Evolutionary conservation across 1,140 invertebrate genomes (phyloP), one percentile per base, ranked within the genome.

Genomic region (Saccostrea echinata): DNA sequence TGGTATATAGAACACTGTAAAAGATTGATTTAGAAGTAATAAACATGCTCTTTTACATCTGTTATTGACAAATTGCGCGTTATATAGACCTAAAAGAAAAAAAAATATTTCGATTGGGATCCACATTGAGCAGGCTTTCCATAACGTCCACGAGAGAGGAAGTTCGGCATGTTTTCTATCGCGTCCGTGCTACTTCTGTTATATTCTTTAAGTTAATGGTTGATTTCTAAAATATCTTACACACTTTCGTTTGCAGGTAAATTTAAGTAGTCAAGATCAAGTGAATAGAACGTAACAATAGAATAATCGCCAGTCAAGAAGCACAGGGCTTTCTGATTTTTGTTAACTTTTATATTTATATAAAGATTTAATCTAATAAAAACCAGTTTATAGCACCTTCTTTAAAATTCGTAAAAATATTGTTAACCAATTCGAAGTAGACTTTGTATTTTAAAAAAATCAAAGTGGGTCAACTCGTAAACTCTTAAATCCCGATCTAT

Each of bases 1-100:
- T 0, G 27, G 27, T 13, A 71, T 11, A 4, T 11, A 71, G 27
- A 76, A 30, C 33, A 27, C 3, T 76, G 27, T 76, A 27, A 11
- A 64, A n/a, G 9, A 76, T 76, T 76, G 68, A 76, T 76, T 76
- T 76, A 24, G 24, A 24, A 21, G 57, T 30, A 76, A 27, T 76
- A 76, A 27, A 30, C 9, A 24, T 16, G 30, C 27, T 76, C 16
- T 76, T 27, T 12, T 33, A 30, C 68, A 35, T 76, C 68, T 30
- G 13, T 8, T 30, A 76, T 76, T 76, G 68, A 76, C 27, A 16
- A 12, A 33, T 33, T 33, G 30, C 13, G 21, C 12, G 68, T 16
- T 27, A 13, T n/a, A n/a, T n/a, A n/a, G n/a, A n/a, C n/a, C n/a
- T n/a, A n/a, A n/a, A n/a, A n/a, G n/a, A n/a, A n/a, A n/a, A n/a